Evolutionary conservation across 1,140 invertebrate genomes (phyloP).

Genomic region (Lasaia peninsularis): DNA sequence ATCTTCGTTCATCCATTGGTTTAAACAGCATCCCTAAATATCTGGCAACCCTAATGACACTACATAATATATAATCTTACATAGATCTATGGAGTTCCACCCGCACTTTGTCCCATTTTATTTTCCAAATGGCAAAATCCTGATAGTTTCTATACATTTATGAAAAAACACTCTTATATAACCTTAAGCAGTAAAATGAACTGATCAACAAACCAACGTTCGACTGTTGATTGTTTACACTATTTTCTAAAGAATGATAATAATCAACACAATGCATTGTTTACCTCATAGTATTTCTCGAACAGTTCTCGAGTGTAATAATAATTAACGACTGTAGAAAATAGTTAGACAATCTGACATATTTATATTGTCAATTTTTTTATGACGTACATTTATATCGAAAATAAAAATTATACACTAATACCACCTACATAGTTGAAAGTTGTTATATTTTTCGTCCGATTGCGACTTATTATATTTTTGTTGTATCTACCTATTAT

Average conservation of each 20-base stretch:
- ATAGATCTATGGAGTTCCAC: conserved; percentile 38
- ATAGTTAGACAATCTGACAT: not conserved
- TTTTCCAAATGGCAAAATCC: conserved; percentile 50
- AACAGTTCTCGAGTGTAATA: not conserved
- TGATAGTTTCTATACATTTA: conserved; percentile 40
- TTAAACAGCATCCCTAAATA: too few relatives aligned
- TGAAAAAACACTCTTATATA: conserved; percentile 17
- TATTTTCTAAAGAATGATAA: conserved; percentile 31
- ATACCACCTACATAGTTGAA: too few relatives aligned
- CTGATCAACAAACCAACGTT: not conserved
- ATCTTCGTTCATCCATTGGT: too few relatives aligned
- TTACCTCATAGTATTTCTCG: conserved; percentile 34
- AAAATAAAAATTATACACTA: too few relatives aligned
- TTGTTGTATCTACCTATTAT: too few relatives aligned
- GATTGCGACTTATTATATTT: too few relatives aligned
- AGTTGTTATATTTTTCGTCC: too few relatives aligned
- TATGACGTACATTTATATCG: too few relatives aligned
- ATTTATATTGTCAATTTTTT: not conserved
- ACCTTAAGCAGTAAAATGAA: not conserved
- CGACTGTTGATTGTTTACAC: conserved; percentile 16
- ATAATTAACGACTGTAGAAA: not conserved
- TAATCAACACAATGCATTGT: conserved; percentile 26
- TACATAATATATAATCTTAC: conserved; percentile 31
- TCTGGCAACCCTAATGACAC: too few relatives aligned
- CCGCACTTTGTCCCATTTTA: conserved; percentile 48